Percentiles rank a stretch among this genome's conserved stretches.
phyloP scores from a whole-genome alignment of 2,113 vertebrate species.

The Prionailurus bengalensis region DNA sequence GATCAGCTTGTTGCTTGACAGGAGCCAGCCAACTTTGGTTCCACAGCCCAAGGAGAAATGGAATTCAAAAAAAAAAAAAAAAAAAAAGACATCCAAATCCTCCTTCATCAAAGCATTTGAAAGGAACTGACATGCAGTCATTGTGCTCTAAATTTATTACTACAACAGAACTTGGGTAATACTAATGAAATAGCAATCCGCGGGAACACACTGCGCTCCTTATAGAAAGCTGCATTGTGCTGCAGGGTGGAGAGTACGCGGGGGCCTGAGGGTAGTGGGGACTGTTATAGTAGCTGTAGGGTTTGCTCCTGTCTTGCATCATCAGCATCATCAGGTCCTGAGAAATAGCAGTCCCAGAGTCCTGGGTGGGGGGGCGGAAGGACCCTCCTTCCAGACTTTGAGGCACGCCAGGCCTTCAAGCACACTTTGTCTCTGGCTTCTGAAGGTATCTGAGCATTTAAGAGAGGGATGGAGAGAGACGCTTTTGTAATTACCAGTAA shows the following conservation, averaged over 20 bases:
- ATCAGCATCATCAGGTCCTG: background rate
- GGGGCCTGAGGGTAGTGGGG: background rate
- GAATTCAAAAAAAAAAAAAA: background rate
- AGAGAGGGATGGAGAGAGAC: background rate
- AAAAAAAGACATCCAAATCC: conserved; percentile 51
- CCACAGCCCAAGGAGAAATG: conserved; percentile 36
- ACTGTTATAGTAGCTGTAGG: background rate
- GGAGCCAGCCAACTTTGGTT: background rate
- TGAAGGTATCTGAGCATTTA: background rate
- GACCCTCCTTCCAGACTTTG: background rate
- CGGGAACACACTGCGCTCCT: background rate
- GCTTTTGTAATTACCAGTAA: background rate
- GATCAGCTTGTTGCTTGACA: background rate
- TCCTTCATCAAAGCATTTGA: conserved; percentile 79
- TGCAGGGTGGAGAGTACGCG: background rate
- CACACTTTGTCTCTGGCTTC: background rate
- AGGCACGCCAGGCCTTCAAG: too few relatives aligned
- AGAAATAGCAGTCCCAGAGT: background rate
- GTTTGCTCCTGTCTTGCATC: background rate
- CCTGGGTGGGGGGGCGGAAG: background rate
- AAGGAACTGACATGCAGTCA: conserved; percentile 57
- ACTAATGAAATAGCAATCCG: conserved; percentile 35
- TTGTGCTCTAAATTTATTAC: conserved; percentile 72
- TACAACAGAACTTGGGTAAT: conserved; percentile 48
- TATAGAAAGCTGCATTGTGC: background rate